Percentiles rank a stretch among this genome's conserved stretches.
Evolutionary conservation across 2,888 invertebrate genomes (phyloP).

Genomic region (Drosophila mettleri): DNA sequence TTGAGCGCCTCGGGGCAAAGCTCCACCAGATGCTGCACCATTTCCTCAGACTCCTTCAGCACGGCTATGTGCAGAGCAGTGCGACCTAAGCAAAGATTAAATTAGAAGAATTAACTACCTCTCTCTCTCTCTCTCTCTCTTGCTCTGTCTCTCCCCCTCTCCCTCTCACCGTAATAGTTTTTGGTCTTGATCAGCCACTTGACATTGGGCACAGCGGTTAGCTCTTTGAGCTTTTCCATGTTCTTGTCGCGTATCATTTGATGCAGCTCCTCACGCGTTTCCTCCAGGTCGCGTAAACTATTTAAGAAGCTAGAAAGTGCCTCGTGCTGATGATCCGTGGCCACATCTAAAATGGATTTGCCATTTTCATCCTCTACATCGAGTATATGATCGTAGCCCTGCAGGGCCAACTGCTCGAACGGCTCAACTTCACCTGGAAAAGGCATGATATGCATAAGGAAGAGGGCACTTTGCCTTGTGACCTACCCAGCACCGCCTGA

Average conservation of each 20-base stretch:
- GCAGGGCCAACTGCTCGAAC: conserved; percentile 87
- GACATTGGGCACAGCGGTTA: conserved; percentile 85
- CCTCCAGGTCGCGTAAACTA: conserved; percentile 91
- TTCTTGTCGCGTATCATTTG: conserved; percentile 89
- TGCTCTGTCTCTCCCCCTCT: neutral
- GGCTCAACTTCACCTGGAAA: conserved; percentile 88
- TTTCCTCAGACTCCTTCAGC: conserved; percentile 92
- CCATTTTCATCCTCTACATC: conserved; percentile 91
- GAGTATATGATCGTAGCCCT: conserved; percentile 95
- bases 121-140: neutral
- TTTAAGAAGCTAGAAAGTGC: conserved; percentile 90
- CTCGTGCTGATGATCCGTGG: conserved; percentile 88
- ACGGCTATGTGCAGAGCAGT: conserved; percentile 95
- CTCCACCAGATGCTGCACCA: conserved; percentile 91
- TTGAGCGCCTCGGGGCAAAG: conserved; percentile 90
- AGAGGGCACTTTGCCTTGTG: no score
- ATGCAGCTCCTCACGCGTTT: conserved; percentile 91
- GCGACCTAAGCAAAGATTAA: conserved; percentile 86
- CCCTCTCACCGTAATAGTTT: conserved; percentile 84
- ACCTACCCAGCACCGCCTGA: conserved; percentile 90
- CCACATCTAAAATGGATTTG: conserved; percentile 89
- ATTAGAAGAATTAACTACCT: neutral
- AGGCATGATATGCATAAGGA: no score
- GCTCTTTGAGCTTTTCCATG: conserved; percentile 86
- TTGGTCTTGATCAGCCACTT: conserved; percentile 83